Percentiles rank a stretch among this genome's conserved stretches.
Conservation (phyloP, 2,113 vertebrate genomes). For the Pyrgilauda ruficollis region DNA sequence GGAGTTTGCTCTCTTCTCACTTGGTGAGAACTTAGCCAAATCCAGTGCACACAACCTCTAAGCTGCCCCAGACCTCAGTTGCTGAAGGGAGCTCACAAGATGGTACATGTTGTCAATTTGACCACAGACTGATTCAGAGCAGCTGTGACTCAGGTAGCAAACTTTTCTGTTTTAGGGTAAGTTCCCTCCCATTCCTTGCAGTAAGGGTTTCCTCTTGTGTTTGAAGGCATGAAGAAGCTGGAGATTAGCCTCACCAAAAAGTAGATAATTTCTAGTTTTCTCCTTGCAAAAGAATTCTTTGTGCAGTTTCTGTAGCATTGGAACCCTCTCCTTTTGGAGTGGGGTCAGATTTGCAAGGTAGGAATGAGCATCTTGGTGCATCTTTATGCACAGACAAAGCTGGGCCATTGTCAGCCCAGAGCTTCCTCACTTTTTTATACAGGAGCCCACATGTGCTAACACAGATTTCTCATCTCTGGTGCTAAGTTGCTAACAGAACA, state of each 20-base stretch:
- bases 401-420: neutral
- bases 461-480: neutral
- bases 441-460: neutral
- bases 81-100: neutral
- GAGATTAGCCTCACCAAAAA: neutral
- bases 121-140: neutral
- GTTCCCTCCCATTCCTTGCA: neutral
- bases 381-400: neutral
- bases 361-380: neutral
- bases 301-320: neutral
- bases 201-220: neutral
- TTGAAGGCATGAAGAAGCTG: neutral
- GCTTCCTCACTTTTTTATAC: neutral
- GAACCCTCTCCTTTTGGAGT: neutral
- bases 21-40: neutral
- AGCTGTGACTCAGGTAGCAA: neutral
- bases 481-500: neutral
- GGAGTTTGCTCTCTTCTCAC: neutral
- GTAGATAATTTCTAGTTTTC: neutral
- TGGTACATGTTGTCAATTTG: neutral
- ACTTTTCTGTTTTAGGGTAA: neutral
- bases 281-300: neutral
- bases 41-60: accelerated
- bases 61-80: neutral
- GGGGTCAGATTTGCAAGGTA: neutral